Base-by-base conservation (phyloP, 2,888 invertebrate genomes). In the Diadegma fenestrale region DNA sequence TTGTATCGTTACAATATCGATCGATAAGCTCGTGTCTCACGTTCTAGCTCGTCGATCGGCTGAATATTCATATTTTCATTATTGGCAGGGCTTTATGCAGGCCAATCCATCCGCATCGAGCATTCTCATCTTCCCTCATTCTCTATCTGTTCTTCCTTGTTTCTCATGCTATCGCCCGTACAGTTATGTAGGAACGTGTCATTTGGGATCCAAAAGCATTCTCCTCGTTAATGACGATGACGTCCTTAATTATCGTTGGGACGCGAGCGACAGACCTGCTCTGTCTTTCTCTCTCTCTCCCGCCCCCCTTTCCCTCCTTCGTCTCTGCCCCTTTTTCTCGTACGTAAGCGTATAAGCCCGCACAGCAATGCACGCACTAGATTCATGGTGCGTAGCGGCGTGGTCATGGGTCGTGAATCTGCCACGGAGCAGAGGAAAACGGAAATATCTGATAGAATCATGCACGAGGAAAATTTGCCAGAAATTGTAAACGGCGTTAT, bases 11-110 rank as follows among this genome's bases (percentile, higher is more conserved):
- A 19, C 14, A 22, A 41, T 37, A 45, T 79, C 63, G 68, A 78
- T 45, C 37, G 71, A 22, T 69, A 71, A 30, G 17, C 17, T 61
- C 48, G 63, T 30, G 73, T 78, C 66, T 78, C 58, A 10, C 71
- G 69, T 58, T 79, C 66, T 68, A 66, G 51, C 58, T 66, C 33
- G 64, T 64, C 83, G 77, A 58, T 76, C 80, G 64, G 80, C 68
- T 91, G 90, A 90, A 91, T 91, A 91, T 91, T 91, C 90, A 91
- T 91, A 89, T 88, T 88, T 90, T 89, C 88, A 89, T 90, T 90
- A 90, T 88, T 89, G 87, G 84, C 72, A 85, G 71, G 76, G 85
- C 85, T 85, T 85, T 84, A 87, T 88, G 82, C 86, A 64, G 69
- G 85, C 80, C 76, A 82, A 87, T 88, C 73, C 73, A 86, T 82